A percentile compares a stretch with the other conserved stretches of the same genome.
Evolutionary conservation across 1,140 invertebrate species (phyloP).

Genomic region (Ectropis grisescens): DNA sequence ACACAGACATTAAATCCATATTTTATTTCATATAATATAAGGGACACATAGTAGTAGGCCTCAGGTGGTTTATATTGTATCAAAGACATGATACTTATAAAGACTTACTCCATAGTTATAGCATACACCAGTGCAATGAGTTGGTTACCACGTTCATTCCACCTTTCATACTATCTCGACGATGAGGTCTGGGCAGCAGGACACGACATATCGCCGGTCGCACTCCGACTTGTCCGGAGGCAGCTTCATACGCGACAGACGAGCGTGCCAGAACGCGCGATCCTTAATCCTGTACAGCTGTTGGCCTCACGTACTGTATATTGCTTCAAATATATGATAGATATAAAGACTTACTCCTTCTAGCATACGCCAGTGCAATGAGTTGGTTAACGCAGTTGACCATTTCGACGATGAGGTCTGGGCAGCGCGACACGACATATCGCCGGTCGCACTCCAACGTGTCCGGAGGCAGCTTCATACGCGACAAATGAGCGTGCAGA

Average conservation of each 20-base stretch:
- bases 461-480: conserved; percentile 83
- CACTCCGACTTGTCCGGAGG: conserved; percentile 86
- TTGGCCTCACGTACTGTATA: no score
- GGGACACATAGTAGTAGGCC: no score
- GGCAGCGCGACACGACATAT: conserved; percentile 93
- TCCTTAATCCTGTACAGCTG: conserved; percentile 99
- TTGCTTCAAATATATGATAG: no score
- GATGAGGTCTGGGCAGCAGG: conserved; percentile 95
- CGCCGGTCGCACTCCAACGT: conserved; percentile 89
- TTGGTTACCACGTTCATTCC: conserved; percentile 93
- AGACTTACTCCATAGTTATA: conserved; percentile 83
- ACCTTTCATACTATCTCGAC: conserved; percentile 99
- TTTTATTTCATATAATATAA: no score
- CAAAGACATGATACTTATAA: no score
- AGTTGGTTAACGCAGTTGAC: conserved; percentile 95
- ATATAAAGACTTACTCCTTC: conserved; percentile 83
- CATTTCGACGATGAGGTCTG: conserved; percentile 98
- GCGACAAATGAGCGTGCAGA: conserved; percentile 92
- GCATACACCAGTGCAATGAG: conserved; percentile 93
- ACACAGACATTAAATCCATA: no score
- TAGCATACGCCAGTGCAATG: conserved; percentile 90
- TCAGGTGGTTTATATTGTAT: no score
- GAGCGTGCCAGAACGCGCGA: conserved; percentile 93
- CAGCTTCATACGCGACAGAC: conserved; percentile 87
- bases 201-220: conserved; percentile 90